These are phyloP conservation scores for Myzus persicae DNA, from an alignment of 1,140 invertebrate species.

Conservation along the genomic window DNA sequence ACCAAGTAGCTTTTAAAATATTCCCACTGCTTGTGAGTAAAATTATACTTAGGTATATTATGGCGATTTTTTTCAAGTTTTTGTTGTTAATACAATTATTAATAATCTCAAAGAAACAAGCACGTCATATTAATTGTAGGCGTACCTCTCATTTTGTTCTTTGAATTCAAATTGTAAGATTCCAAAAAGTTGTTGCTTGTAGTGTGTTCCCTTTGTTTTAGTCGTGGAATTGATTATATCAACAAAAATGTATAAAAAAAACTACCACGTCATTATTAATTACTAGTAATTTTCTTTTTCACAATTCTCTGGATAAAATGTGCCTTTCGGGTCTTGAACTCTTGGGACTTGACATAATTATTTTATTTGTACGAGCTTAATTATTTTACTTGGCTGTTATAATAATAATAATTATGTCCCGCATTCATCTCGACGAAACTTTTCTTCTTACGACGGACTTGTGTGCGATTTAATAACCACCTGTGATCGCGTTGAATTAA, in stretches of 20 bases:
- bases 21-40: not conserved
- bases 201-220: not conserved
- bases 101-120: not conserved
- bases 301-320: not conserved
- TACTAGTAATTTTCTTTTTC: not conserved
- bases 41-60: not conserved
- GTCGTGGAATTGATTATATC: not conserved
- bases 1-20: not conserved
- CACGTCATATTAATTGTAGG: not conserved
- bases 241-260: not conserved
- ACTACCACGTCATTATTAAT: not conserved
- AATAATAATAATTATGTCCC: not conserved
- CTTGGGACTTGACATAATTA: not conserved
- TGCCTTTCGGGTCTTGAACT: not conserved
- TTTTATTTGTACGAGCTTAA: not conserved
- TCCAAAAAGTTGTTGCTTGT: not conserved
- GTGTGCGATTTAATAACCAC: not conserved
- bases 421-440: not conserved
- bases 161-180: not conserved
- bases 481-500: not conserved
- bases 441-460: not conserved
- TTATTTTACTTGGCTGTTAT: not conserved
- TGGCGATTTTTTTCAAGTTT: not conserved
- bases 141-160: too few relatives aligned
- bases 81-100: not conserved